These are phyloP conservation scores for Mesitornis unicolor DNA, from an alignment of 2,113 vertebrate species.

Conservation along the genomic window DNA sequence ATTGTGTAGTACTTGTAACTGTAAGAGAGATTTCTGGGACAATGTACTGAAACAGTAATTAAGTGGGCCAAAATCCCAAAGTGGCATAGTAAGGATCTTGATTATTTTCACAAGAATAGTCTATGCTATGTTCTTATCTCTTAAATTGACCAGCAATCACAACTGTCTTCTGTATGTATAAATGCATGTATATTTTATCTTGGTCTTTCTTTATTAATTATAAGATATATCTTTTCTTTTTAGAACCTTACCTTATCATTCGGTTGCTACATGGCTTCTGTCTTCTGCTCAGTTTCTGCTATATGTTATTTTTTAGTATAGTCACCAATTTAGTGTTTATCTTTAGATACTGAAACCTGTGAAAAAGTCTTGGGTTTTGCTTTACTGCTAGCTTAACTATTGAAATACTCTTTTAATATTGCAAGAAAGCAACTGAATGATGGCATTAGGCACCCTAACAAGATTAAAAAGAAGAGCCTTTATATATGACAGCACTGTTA, in stretches of 20 bases:
- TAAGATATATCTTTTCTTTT: not conserved
- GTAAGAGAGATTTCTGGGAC: not conserved
- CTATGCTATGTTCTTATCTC: not conserved
- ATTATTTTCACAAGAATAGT: not conserved
- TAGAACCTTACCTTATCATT: not conserved
- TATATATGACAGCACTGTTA: not conserved
- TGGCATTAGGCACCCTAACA: not conserved
- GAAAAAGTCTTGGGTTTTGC: not conserved
- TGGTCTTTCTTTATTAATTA: not conserved
- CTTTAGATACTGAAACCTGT: not conserved
- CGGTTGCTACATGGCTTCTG: not conserved
- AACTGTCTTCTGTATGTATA: not conserved
- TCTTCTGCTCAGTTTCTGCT: not conserved
- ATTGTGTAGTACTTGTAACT: not conserved
- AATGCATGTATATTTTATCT: not conserved
- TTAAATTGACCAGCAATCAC: not conserved
- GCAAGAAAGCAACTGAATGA: not conserved
- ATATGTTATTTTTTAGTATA: not conserved
- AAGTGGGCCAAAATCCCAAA: not conserved
- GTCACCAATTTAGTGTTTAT: not conserved
- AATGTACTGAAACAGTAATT: not conserved
- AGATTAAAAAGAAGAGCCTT: constrained; percentile 5
- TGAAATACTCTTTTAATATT: not conserved
- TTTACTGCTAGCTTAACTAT: not conserved
- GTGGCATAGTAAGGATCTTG: not conserved